These are phyloP conservation scores for Promerops cafer DNA, from an alignment of 2,113 vertebrate genomes.

Conservation along the genomic window DNA sequence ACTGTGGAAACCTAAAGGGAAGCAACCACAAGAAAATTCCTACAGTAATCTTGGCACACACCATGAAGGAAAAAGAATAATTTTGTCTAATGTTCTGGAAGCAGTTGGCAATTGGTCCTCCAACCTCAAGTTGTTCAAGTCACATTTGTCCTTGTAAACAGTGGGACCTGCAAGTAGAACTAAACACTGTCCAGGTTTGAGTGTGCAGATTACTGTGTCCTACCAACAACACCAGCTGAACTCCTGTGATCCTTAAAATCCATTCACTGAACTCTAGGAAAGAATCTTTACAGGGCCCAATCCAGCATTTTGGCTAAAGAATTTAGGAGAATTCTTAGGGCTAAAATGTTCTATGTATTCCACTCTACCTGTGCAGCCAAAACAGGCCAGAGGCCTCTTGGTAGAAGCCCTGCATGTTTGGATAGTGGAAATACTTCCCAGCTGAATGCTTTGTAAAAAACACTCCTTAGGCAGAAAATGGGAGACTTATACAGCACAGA, in stretches of 20 bases:
- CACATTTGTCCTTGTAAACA: neutral
- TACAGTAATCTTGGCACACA: neutral
- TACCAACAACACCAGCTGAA: neutral
- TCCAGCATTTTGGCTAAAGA: neutral
- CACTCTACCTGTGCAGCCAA: neutral
- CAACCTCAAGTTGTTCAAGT: neutral
- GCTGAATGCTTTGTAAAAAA: neutral
- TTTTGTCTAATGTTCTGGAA: neutral
- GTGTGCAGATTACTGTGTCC: neutral
- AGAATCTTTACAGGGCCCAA: neutral
- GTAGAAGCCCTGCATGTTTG: neutral
- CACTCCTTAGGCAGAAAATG: neutral
- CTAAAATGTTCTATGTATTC: neutral
- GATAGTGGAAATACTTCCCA: neutral
- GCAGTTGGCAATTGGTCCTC: neutral
- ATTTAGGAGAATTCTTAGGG: neutral
- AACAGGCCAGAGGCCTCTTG: neutral
- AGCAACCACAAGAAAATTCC: neutral
- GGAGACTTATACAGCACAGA: neutral
- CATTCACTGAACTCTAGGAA: neutral
- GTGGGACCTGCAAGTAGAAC: neutral
- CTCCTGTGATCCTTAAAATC: neutral
- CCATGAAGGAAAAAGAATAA: fast-evolving
- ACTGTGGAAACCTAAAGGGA: neutral
- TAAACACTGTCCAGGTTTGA: neutral